phyloP scores from a whole-genome alignment of 2,888 invertebrate genomes.

The Loripinus fragilis region DNA sequence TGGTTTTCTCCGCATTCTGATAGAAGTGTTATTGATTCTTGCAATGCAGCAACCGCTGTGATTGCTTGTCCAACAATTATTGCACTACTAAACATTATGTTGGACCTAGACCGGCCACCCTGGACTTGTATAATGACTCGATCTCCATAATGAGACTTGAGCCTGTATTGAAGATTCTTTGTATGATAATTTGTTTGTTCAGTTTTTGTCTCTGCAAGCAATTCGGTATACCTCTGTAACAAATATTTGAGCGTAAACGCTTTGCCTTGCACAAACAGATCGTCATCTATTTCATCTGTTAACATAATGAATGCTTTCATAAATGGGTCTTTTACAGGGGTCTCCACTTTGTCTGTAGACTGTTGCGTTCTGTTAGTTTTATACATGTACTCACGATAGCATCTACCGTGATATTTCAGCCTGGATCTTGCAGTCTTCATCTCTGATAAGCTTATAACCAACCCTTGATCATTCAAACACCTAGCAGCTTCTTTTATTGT shows the following conservation, averaged over 20 bases:
- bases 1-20: neutral
- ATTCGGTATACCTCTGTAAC: neutral
- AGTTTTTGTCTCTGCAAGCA: neutral
- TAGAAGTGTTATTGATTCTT: neutral
- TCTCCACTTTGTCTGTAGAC: neutral
- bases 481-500: too few species aligned
- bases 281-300: slow-evolving; percentile 1
- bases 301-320: neutral
- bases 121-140: too few species aligned
- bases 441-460: too few species aligned
- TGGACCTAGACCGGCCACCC: too few species aligned
- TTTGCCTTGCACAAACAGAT: neutral
- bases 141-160: neutral
- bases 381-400: slow-evolving; percentile 5
- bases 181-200: neutral
- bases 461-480: too few species aligned
- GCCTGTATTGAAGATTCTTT: neutral
- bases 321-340: slow-evolving; percentile 1
- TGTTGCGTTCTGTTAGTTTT: neutral
- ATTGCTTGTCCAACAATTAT: too few species aligned
- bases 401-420: neutral
- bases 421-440: neutral
- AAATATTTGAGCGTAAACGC: neutral
- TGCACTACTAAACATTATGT: too few species aligned
- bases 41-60: neutral